Base-by-base conservation (phyloP, 1,140 invertebrate genomes). In the Tribolium castaneum region DNA sequence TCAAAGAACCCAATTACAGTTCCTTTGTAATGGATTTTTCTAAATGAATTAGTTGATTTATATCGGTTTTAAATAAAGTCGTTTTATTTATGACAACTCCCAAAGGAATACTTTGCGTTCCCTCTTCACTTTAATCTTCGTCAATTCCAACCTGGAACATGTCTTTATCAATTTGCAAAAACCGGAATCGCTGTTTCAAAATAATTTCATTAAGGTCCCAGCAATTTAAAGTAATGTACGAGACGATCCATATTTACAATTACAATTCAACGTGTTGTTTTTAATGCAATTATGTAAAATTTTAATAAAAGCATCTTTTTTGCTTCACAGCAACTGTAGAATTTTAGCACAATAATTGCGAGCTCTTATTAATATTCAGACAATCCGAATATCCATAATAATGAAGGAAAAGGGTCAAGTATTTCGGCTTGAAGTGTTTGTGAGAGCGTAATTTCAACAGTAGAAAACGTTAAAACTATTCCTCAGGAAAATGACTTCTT, bases 351-450 rank as follows among this genome's bases (percentile, higher is more conserved):
- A 59, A 59, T 66, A 66, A 66, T 35, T 39, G 30, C 30, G 30
- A 52, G 49, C 25, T 30, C 71, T 73, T 73, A 73, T 73, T 73
- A 73, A 73, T 54, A 73, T 73, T 73, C 71, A 12, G 30, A 73
- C 71, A 73, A 34, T 73, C 71, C 49, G 71, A 73, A 73, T 73
- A 73, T 73, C 39, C 71, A 73, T 73, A 73, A 73, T 73, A 73
- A 73, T 73, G 71, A 73, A 54, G 59, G 59, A 66, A 66, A 66
- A 66, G 71, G 71, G 71, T 73, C 71, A 54, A 73, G 49, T 54
- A 52, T 73, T 73, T 73, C 50, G 22, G 34, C 6, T 52, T 73
- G 22, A 72, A 73, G 71, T 73, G 22, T 35, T 54, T 35, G 49
- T 54, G 49, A 51, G 71, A 73, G 30, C 59, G 49, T 73, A 73